These are phyloP conservation scores for Sabatieria punctata DNA, from an alignment of 2,888 invertebrate genomes.

Conservation along the genomic window DNA sequence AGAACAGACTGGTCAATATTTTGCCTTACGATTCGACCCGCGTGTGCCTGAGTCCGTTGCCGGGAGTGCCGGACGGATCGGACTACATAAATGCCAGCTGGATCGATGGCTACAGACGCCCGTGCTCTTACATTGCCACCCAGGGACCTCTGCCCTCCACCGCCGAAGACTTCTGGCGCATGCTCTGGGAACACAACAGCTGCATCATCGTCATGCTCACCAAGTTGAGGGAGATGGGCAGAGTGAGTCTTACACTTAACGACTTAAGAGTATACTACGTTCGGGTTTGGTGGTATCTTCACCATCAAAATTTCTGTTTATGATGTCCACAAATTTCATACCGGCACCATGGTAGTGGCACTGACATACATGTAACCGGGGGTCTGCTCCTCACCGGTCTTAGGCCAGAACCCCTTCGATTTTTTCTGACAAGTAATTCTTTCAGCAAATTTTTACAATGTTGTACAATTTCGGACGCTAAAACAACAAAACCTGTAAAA, in stretches of 20 bases:
- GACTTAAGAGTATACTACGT: too few species aligned
- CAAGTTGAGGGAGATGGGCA: conserved; percentile 88
- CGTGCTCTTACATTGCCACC: conserved; percentile 87
- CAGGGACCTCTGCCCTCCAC: conserved; percentile 94
- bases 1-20: conserved; percentile 93
- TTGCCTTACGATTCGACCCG: conserved; percentile 88
- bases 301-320: not conserved
- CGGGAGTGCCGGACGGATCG: conserved; percentile 39
- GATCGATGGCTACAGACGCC: conserved; percentile 55
- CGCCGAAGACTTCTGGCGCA: conserved; percentile 96
- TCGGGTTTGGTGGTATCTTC: too few species aligned
- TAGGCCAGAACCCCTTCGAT: too few species aligned
- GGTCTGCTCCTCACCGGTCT: too few species aligned
- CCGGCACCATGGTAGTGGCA: too few species aligned
- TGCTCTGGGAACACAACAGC: conserved; percentile 99
- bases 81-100: conserved; percentile 98
- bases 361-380: too few species aligned
- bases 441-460: too few species aligned
- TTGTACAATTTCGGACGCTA: too few species aligned
- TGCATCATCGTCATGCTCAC: conserved; percentile 98
- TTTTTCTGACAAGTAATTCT: too few species aligned
- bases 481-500: too few species aligned
- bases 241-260: conserved; percentile 62
- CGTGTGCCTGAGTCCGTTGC: conserved; percentile 47
- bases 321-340: too few species aligned